Evolutionary conservation across 2,888 invertebrate genomes (phyloP).

Genomic region (Hymenopus coronatus): DNA sequence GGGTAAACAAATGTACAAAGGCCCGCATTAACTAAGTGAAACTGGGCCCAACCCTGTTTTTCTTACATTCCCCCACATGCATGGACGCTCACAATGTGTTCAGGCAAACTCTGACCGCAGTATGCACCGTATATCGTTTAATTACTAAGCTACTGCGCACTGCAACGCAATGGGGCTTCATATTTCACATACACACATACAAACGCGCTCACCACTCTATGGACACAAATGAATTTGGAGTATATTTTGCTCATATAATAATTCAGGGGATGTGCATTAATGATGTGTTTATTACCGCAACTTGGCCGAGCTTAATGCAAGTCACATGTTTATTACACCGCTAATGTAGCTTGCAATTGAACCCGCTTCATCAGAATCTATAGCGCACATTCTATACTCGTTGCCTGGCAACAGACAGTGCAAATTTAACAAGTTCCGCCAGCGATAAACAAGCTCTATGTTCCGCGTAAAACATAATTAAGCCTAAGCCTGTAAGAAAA

Average conservation of each 20-base stretch:
- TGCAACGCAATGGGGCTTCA: not conserved
- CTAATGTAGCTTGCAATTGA: slow-evolving; percentile 19
- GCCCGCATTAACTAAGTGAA: not conserved
- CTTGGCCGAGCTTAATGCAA: slow-evolving; percentile 10
- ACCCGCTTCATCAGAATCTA: slow-evolving; percentile 17
- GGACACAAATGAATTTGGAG: slow-evolving; percentile 14
- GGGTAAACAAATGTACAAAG: not conserved
- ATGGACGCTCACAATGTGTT: not conserved
- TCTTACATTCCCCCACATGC: not conserved
- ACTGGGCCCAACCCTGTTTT: not conserved
- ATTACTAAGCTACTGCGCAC: not conserved
- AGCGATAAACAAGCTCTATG: not conserved
- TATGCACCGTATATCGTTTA: not conserved
- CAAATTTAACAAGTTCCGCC: not conserved
- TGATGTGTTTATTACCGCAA: slow-evolving; percentile 17
- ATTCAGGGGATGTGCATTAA: slow-evolving; percentile 19
- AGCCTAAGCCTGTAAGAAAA: not conserved
- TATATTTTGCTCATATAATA: slow-evolving; percentile 17
- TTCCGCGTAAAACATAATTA: not conserved
- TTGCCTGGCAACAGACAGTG: not conserved
- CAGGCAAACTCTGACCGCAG: not conserved
- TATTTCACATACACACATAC: not conserved
- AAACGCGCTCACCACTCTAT: not conserved
- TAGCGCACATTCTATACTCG: not conserved
- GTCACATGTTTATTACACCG: slow-evolving; percentile 14